phyloP scores from a whole-genome alignment of 1,140 invertebrate genomes.

The Lethrus apterus region DNA sequence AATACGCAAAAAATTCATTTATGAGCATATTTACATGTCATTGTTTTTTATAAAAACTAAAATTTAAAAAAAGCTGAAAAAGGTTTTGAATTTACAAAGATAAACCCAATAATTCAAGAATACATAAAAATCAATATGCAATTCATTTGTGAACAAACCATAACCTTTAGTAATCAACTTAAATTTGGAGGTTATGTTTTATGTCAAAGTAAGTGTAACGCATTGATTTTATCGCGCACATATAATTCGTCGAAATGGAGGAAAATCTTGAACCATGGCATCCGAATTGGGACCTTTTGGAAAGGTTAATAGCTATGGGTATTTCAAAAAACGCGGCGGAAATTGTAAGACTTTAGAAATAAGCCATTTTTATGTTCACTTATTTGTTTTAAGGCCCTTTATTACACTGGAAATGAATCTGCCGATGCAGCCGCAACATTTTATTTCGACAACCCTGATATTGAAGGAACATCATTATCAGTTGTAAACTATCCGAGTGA shows the following conservation, averaged over 20 bases:
- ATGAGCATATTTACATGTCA: too few relatives aligned
- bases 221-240: conserved; percentile 5
- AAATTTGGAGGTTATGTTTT: conserved; percentile 6
- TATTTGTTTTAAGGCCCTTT: conserved; percentile 42
- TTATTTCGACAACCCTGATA: conserved; percentile 48
- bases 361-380: conserved; percentile 8
- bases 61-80: too few relatives aligned
- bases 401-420: conserved; percentile 49
- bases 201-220: conserved; percentile 9
- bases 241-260: conserved; percentile 1
- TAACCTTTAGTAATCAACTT: too few relatives aligned
- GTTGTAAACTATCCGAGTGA: background rate
- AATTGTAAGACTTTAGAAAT: conserved; percentile 30
- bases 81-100: too few relatives aligned
- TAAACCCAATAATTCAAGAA: too few relatives aligned
- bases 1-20: too few relatives aligned
- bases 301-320: conserved; percentile 39
- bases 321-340: conserved; percentile 36
- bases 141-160: too few relatives aligned
- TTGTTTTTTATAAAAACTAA: too few relatives aligned
- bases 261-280: conserved; percentile 25
- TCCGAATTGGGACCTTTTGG: conserved; percentile 38
- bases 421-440: conserved; percentile 48
- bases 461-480: conserved; percentile 22
- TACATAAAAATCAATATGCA: too few relatives aligned